Percentiles rank a stretch among this genome's conserved stretches.
Evolutionary conservation across 2,888 invertebrate species (phyloP).

Genomic region (Tridacna gigas): DNA sequence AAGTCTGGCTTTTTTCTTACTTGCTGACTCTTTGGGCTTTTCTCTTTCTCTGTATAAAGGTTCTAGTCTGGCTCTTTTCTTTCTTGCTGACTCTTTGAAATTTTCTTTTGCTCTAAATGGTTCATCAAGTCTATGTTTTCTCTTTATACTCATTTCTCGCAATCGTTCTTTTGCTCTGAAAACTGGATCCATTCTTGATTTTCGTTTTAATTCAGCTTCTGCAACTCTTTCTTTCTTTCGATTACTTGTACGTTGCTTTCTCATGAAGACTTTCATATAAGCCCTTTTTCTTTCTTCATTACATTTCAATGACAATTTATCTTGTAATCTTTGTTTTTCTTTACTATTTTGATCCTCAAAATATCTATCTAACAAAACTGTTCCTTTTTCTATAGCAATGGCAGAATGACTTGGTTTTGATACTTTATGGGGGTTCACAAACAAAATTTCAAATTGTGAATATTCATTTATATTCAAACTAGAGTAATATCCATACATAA

Average conservation of each 20-base stretch:
- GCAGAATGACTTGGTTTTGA: neutral
- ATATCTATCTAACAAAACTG: conserved; percentile 6
- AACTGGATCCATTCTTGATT: neutral
- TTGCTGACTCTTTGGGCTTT: no score
- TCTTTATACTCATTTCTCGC: neutral
- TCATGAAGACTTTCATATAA: no score
- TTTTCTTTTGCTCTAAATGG: conserved; percentile 3
- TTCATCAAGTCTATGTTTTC: neutral
- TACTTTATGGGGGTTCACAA: neutral
- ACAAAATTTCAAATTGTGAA: conserved; percentile 37
- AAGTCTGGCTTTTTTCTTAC: neutral
- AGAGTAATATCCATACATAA: conserved; percentile 37
- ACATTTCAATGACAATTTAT: neutral
- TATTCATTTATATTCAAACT: conserved; percentile 34
- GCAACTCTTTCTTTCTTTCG: neutral
- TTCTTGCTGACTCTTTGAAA: neutral
- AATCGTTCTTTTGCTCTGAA: conserved; percentile 1
- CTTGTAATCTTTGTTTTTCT: neutral
- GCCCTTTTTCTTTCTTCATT: neutral
- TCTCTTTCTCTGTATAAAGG: conserved; percentile 18
- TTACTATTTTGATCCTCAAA: conserved; percentile 20
- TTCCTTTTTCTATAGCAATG: conserved; percentile 4
- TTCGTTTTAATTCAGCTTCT: neutral
- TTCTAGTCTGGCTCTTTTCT: neutral
- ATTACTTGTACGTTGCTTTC: no score